phyloP scores from a whole-genome alignment of 2,888 invertebrate genomes.

The Tribolium freemani region DNA sequence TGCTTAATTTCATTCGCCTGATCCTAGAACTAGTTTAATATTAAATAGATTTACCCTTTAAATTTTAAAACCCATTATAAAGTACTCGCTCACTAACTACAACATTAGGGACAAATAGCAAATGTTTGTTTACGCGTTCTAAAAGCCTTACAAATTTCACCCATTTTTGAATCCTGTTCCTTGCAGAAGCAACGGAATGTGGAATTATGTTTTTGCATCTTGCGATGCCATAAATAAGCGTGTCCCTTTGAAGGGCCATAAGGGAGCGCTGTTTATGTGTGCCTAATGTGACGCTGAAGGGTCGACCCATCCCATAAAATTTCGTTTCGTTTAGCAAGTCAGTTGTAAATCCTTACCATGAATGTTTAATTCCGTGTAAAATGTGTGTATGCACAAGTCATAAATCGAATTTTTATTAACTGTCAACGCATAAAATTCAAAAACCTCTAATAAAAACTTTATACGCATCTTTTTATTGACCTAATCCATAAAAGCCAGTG shows the following conservation, averaged over 20 bases:
- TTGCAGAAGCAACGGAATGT: neutral
- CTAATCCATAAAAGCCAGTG: constrained; percentile 10
- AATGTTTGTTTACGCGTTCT: constrained; percentile 12
- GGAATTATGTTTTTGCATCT: neutral
- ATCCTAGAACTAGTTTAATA: constrained; percentile 5
- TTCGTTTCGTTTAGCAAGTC: neutral
- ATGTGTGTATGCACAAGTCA: neutral
- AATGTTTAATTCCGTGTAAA: neutral
- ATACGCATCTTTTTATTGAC: constrained; percentile 14
- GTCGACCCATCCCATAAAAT: neutral
- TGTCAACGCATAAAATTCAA: constrained; percentile 18
- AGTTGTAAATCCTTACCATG: neutral
- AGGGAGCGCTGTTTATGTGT: neutral
- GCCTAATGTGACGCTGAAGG: neutral
- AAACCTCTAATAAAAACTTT: constrained; percentile 10
- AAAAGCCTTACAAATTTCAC: neutral
- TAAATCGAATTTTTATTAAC: constrained; percentile 20
- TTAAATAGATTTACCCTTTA: constrained; percentile 20
- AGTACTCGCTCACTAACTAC: constrained; percentile 15
- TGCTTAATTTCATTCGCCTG: neutral
- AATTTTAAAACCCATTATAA: constrained; percentile 23
- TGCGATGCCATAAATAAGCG: neutral
- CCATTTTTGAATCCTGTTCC: neutral
- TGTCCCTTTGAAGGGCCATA: neutral
- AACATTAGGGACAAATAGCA: constrained; percentile 14